A percentile compares a stretch with the other conserved stretches of the same genome.
Conservation (phyloP, 2,113 vertebrate species). For the Callaeas wilsoni region DNA sequence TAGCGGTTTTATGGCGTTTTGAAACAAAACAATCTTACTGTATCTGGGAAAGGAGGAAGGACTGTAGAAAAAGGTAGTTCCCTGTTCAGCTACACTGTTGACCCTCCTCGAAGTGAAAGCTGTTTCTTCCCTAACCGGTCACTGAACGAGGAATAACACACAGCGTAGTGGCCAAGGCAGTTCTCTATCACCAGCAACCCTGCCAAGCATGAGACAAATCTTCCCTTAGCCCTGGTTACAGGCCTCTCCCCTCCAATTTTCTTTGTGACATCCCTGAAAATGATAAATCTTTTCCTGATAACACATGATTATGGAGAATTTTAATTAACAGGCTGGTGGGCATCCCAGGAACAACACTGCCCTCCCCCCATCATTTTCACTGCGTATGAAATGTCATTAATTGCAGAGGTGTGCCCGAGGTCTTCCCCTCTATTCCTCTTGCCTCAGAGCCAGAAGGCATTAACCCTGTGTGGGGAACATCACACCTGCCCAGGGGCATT, state of each 20-base stretch:
- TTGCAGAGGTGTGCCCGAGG: not conserved
- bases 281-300: not conserved
- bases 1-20: not conserved
- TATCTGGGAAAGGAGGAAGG: not conserved
- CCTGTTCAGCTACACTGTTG: not conserved
- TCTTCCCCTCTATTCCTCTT: not conserved
- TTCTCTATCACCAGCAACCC: not conserved
- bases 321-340: not conserved
- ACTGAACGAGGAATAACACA: not conserved
- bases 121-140: not conserved
- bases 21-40: not conserved
- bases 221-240: not conserved
- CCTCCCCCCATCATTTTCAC: not conserved
- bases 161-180: not conserved
- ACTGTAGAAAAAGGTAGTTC: not conserved
- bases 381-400: not conserved
- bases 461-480: not conserved
- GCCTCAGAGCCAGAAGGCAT: not conserved
- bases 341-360: not conserved
- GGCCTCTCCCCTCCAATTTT: not conserved
- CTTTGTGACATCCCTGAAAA: not conserved
- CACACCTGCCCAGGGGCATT: not conserved
- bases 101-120: not conserved
- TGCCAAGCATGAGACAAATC: not conserved
- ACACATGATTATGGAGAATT: not conserved